Evolutionary conservation across 2,113 vertebrate genomes (phyloP).

Genomic region (Forbesichthys agassizii): DNA sequence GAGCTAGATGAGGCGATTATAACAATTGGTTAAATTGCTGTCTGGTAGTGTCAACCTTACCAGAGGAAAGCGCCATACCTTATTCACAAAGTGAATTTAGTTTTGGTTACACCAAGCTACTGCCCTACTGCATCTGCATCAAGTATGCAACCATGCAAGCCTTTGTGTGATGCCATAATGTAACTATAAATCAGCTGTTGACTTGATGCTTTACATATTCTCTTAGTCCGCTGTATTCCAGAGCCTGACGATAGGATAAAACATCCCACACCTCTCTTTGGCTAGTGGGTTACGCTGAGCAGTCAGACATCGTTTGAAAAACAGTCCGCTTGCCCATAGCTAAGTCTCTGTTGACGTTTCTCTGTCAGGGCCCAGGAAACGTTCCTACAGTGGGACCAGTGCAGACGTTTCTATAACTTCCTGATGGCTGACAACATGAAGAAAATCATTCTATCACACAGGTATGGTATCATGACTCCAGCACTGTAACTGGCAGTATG

Average conservation of each 20-base stretch:
- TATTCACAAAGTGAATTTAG: too few species aligned
- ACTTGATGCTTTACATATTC: not conserved
- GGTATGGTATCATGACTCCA: constrained; percentile 69
- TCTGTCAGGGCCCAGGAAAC: constrained; percentile 91
- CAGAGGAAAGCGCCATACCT: too few species aligned
- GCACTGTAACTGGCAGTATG: too few species aligned
- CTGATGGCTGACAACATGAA: constrained; percentile 99
- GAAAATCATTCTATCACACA: constrained; percentile 98
- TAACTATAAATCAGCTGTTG: too few species aligned
- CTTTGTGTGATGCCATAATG: too few species aligned
- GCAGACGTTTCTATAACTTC: constrained; percentile 97
- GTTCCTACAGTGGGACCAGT: constrained; percentile 98
- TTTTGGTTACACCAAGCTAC: too few species aligned
- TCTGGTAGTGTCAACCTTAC: too few species aligned
- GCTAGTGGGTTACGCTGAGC: constrained; percentile 50
- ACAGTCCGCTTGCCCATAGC: constrained; percentile 34
- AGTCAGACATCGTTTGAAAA: constrained; percentile 49
- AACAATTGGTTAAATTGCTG: too few species aligned
- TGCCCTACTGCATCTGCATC: too few species aligned
- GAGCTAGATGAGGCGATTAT: too few species aligned
- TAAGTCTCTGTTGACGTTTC: constrained; percentile 42
- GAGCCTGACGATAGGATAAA: constrained; percentile 16
- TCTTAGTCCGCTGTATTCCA: constrained; percentile 20
- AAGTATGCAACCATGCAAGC: too few species aligned
- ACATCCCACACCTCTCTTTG: constrained; percentile 42